These are phyloP conservation scores for Melierax canorus DNA, from an alignment of 2,113 vertebrate genomes.

Conservation along the genomic window DNA sequence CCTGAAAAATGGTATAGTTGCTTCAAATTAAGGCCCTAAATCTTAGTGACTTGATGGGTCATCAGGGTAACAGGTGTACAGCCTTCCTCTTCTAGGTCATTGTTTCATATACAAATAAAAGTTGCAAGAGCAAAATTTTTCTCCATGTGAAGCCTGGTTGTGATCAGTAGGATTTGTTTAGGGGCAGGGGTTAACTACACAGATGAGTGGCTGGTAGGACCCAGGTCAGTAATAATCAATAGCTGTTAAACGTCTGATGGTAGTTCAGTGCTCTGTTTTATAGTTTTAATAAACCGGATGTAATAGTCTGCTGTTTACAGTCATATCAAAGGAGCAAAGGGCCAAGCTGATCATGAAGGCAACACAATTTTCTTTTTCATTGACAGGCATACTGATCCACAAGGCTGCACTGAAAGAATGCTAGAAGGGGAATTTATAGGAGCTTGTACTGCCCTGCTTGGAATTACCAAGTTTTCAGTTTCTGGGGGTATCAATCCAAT, in stretches of 20 bases:
- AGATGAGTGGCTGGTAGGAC: neutral
- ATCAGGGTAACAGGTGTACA: neutral
- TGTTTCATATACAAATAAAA: neutral
- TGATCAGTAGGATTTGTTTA: neutral
- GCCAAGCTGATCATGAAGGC: neutral
- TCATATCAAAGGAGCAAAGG: neutral
- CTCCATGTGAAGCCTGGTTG: neutral
- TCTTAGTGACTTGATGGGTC: conserved; percentile 1
- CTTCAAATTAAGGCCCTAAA: conserved; percentile 11
- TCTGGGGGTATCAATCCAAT: neutral
- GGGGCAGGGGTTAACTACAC: neutral
- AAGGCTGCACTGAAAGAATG: neutral
- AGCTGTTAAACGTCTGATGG: neutral
- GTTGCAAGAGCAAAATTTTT: neutral
- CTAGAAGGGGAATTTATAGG: neutral
- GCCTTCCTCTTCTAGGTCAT: neutral
- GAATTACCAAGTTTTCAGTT: neutral
- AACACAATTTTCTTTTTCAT: neutral
- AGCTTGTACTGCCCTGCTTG: neutral
- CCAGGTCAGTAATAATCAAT: neutral
- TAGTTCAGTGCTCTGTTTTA: neutral
- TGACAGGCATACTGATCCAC: neutral
- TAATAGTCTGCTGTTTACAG: neutral
- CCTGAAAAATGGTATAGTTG: neutral
- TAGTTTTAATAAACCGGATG: neutral